Evolutionary conservation across 1,140 invertebrate genomes (phyloP).

Genomic region (Anoplophora glabripennis): DNA sequence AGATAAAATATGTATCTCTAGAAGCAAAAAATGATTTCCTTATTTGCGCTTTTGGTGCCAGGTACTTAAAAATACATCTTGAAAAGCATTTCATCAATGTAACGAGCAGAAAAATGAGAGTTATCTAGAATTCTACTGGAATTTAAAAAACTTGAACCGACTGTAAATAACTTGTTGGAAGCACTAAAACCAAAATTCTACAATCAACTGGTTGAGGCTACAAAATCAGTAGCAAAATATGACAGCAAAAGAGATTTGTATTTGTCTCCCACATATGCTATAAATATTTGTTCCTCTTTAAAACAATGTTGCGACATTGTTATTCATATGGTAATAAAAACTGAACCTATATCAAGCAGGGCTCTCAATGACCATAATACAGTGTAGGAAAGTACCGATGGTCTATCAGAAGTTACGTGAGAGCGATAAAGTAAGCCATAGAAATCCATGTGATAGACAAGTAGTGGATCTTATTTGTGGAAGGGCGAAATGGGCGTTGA

Average conservation of each 20-base stretch:
- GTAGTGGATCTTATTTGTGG: too few relatives aligned
- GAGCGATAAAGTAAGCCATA: too few relatives aligned
- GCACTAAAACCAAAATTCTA: conserved; percentile 27
- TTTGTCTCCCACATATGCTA: conserved; percentile 28
- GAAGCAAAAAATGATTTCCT: conserved; percentile 30
- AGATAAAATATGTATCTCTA: conserved; percentile 31
- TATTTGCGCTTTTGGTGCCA: conserved; percentile 24
- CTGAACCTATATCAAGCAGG: conserved; percentile 8
- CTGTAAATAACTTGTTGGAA: conserved; percentile 20
- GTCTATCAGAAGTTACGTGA: too few relatives aligned
- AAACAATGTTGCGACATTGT: conserved; percentile 35
- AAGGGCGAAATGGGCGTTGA: too few relatives aligned
- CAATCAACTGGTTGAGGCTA: conserved; percentile 21
- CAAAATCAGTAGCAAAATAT: conserved; percentile 24
- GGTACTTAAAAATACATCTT: conserved; percentile 26
- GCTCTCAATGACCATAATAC: conserved; percentile 28
- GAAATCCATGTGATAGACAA: too few relatives aligned
- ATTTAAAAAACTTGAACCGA: conserved; percentile 20
- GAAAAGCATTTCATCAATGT: conserved; percentile 29
- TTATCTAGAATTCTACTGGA: conserved; percentile 25
- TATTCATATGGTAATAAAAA: conserved; percentile 6
- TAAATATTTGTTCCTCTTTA: conserved; percentile 29
- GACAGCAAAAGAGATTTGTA: conserved; percentile 20
- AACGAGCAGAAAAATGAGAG: conserved; percentile 29
- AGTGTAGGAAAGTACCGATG: too few relatives aligned